Base-by-base conservation (phyloP, 2,888 invertebrate species). In the Biston betularia region DNA sequence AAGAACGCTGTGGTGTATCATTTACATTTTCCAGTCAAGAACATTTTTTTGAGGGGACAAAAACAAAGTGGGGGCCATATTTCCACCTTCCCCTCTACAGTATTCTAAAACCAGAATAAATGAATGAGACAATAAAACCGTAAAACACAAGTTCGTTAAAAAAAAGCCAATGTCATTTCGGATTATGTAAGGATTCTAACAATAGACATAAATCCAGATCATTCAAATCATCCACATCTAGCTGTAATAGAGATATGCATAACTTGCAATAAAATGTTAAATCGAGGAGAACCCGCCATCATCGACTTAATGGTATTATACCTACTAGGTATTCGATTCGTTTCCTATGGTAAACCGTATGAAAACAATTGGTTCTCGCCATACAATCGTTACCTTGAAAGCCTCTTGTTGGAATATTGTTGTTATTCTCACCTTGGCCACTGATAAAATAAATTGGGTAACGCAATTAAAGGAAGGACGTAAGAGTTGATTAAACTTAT, bases 281-380 rank as follows among this genome's bases (percentile, higher is more conserved):
- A 62, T 66, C 62, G 54, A 53, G 42, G 54, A 54, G 59, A 63
- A 63, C 59, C 40, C 55, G 44, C 54, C 24, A 3, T 50, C 35
- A 34, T 50, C 52, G 46, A 45, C 42, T n/a, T 50, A 59, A 61
- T 63, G 68, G 58, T 65, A 67, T 60, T 62, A 55, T 57, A n/a
- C n/a, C 24, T 24, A 24, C 24, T 24, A 1, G 24, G 3, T 24
- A 24, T 24, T 24, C n/a, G n/a, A n/a, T 53, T 63, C 57, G 57
- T 68, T 68, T 69, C 55, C 68, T 66, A 68, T 65, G 56, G 72
- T 35, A 46, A 68, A 68, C 68, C 83, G 84, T 82, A 79, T 82
- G 71, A 67, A 63, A 58, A 40, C 68, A 64, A 67, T 70, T 70
- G 69, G 69, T 69, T 70, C 56, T 69, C 57, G 46, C 61, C 63